Evolutionary conservation across 2,113 vertebrate species (phyloP), one percentile per base, ranked within the genome.

Genomic region (Prochilodus magdalenae): DNA sequence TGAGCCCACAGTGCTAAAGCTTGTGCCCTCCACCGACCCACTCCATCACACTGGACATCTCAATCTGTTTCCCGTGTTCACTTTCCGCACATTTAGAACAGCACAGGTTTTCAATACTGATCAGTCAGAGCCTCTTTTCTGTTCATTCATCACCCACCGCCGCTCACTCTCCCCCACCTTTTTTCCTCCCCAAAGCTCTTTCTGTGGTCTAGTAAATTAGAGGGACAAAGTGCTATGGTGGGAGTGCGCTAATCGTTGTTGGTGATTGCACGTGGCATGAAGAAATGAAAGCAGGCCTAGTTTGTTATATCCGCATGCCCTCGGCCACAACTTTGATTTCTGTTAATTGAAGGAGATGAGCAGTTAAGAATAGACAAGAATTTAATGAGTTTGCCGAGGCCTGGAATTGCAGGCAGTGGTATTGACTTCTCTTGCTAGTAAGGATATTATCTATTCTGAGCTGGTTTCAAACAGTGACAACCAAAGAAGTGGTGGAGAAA

Each of bases 11-110:
- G 78, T 80, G 89, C 87, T 85, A 79, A 79, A 75, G 20, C 66
- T 20, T 72, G 72, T 85, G 59, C 59, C 79, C 73, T 74, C 73
- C n/a, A 59, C 55, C 74, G 29, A 83, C 87, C 86, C 88, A 89
- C 91, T 92, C 90, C 93, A 93, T 93, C 92, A 92, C 29, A 78
- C 70, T 82, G 69, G 90, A 94, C 92, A 90, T 92, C 89, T 93
- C 91, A 89, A 90, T 92, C 86, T 79, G 79, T 92, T 91, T 87
- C 87, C 88, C 71, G 80, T 72, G 89, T 82, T 89, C 87, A 88
- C 82, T 89, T 86, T 90, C 89, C 86, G 86, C 77, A 78, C 87
- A 16, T 93, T 93, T 91, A 92, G 87, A 87, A 88, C 86, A 78
- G 86, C 89, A 89, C 88, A 80, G 88, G 69, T 90, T 91, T 89